A percentile compares a stretch with the other conserved stretches of the same genome.
These are phyloP conservation scores for Orthosia cruda DNA, from an alignment of 2,888 invertebrate species.

Conservation along the genomic window DNA sequence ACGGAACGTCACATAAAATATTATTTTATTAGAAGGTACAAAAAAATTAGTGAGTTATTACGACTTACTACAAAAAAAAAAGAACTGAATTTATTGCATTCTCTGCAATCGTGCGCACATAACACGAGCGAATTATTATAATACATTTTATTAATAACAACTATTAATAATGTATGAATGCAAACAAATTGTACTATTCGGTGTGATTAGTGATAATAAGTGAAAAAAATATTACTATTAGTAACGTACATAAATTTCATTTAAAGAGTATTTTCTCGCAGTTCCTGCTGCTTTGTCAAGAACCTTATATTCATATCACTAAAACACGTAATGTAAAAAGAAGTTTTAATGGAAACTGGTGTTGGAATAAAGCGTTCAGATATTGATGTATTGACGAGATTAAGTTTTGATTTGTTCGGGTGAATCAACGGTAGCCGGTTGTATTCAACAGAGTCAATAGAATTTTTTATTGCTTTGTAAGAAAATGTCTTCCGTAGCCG, in stretches of 20 bases:
- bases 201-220: slow-evolving; percentile 70
- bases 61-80: slow-evolving; percentile 34
- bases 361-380: slow-evolving; percentile 56
- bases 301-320: slow-evolving; percentile 61
- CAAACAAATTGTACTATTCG: slow-evolving; percentile 84
- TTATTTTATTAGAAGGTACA: slow-evolving; percentile 51
- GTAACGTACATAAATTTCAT: slow-evolving; percentile 57
- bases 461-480: slow-evolving; percentile 1
- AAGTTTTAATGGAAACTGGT: slow-evolving; percentile 46
- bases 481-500: background rate
- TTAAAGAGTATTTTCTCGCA: slow-evolving; percentile 67
- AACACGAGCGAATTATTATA: slow-evolving; percentile 61
- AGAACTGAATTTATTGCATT: slow-evolving; percentile 58
- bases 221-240: slow-evolving; percentile 62
- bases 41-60: slow-evolving; percentile 59
- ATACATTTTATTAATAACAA: slow-evolving; percentile 66
- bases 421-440: background rate
- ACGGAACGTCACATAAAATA: slow-evolving; percentile 54
- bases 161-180: slow-evolving; percentile 74
- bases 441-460: slow-evolving; percentile 4
- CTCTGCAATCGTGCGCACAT: slow-evolving; percentile 54
- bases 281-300: slow-evolving; percentile 69
- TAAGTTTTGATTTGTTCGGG: slow-evolving; percentile 16
- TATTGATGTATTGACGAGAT: slow-evolving; percentile 42
- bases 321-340: slow-evolving; percentile 54